Percentiles rank a stretch among this genome's conserved stretches.
Conservation (phyloP, 2,888 invertebrate genomes). For the Dinocampus coccinellae region DNA sequence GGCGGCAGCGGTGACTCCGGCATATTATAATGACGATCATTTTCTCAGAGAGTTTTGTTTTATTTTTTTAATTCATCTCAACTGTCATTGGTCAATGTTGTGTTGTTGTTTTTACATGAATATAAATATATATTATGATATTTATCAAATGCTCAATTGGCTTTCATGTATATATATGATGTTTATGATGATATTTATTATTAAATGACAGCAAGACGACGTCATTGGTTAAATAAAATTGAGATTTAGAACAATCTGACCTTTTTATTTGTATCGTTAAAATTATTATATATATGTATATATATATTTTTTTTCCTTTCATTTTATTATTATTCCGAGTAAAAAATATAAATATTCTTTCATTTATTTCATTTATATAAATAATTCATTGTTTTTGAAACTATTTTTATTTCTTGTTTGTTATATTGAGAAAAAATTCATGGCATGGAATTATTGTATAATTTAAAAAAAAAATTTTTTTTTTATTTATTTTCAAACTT, state of each 20-base stretch:
- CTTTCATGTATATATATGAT: neutral
- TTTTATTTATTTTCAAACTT: neutral
- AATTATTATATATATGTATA: neutral
- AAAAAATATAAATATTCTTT: too few relatives aligned
- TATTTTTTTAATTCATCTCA: conserved; percentile 19
- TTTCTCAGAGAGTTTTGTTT: conserved; percentile 17
- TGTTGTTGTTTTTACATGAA: neutral
- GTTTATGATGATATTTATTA: neutral
- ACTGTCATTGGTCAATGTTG: neutral
- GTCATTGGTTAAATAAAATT: neutral
- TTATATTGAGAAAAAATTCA: neutral
- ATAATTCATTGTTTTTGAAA: too few relatives aligned
- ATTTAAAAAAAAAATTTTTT: conserved; percentile 6
- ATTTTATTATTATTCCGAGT: too few relatives aligned
- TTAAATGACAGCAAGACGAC: neutral
- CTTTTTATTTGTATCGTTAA: neutral
- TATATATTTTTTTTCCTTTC: too few relatives aligned
- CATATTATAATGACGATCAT: neutral
- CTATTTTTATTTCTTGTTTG: too few relatives aligned
- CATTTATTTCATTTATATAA: too few relatives aligned
- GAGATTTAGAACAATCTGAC: conserved; percentile 15
- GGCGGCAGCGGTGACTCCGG: neutral
- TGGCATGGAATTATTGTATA: neutral
- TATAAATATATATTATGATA: neutral
- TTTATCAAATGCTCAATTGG: conserved; percentile 13